These are phyloP conservation scores for Allophyes oxyacanthae DNA, from an alignment of 2,888 invertebrate species.

Conservation along the genomic window DNA sequence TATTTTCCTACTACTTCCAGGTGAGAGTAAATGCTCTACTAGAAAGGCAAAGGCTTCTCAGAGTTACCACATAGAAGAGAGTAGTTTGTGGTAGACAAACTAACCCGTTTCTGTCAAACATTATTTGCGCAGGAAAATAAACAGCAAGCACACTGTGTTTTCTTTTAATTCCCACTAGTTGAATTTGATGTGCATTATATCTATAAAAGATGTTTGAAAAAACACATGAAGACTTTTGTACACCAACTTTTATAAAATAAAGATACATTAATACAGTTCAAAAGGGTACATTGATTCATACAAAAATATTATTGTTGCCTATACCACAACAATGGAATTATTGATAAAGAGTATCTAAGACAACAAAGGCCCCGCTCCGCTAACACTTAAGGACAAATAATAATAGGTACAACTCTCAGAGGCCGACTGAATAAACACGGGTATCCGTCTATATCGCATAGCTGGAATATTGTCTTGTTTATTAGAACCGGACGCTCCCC, in stretches of 20 bases:
- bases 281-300: conserved; percentile 14
- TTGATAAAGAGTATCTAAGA: conserved; percentile 52
- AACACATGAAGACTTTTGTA: not conserved
- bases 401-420: conserved; percentile 63
- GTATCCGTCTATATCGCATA: conserved; percentile 69
- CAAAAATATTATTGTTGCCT: conserved; percentile 20
- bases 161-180: conserved; percentile 30
- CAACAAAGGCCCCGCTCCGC: conserved; percentile 57
- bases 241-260: conserved; percentile 6
- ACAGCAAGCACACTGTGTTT: conserved; percentile 25
- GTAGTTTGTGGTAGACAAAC: conserved; percentile 2
- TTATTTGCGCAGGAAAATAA: conserved; percentile 28
- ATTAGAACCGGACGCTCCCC: conserved; percentile 83
- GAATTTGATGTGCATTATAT: conserved; percentile 1
- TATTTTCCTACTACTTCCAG: too few relatives aligned
- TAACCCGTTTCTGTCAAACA: conserved; percentile 26
- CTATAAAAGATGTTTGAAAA: too few relatives aligned
- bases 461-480: conserved; percentile 84
- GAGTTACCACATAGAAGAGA: conserved; percentile 25
- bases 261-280: conserved; percentile 3
- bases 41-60: conserved; percentile 9
- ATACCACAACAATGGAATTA: conserved; percentile 35
- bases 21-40: too few relatives aligned
- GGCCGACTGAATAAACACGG: conserved; percentile 72
- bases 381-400: conserved; percentile 64